Conservation (phyloP, 1,140 invertebrate species). For the Drosophila pruinosa region DNA sequence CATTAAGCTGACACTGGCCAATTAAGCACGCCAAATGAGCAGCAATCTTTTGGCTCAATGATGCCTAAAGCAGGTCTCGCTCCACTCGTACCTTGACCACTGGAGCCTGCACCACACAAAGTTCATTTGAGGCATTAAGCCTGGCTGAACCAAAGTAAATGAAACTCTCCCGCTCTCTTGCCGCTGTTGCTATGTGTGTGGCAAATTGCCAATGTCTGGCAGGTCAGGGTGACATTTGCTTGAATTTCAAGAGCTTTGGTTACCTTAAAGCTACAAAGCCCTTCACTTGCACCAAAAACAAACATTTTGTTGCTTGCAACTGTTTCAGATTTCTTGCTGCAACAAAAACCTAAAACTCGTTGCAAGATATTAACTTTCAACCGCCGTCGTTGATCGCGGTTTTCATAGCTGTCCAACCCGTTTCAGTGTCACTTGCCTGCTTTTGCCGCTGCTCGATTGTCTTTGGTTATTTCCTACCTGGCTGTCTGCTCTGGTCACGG, state of each 20-base stretch:
- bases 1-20: slow-evolving; percentile 79
- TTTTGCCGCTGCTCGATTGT: not conserved
- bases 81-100: slow-evolving; percentile 45
- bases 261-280: slow-evolving; percentile 31
- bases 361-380: slow-evolving; percentile 68
- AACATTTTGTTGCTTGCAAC: not conserved
- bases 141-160: slow-evolving; percentile 30
- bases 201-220: not conserved
- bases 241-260: slow-evolving; percentile 22
- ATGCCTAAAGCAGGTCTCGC: slow-evolving; percentile 63
- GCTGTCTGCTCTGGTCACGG: slow-evolving; percentile 54
- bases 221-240: not conserved
- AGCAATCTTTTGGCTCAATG: slow-evolving; percentile 78
- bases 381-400: slow-evolving; percentile 41
- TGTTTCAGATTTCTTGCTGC: slow-evolving; percentile 57
- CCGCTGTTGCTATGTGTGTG: not conserved
- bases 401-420: slow-evolving; percentile 44
- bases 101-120: slow-evolving; percentile 12
- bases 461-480: slow-evolving; percentile 27
- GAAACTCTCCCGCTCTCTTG: not conserved
- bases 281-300: slow-evolving; percentile 56
- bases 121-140: slow-evolving; percentile 40
- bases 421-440: slow-evolving; percentile 44
- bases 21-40: slow-evolving; percentile 76
- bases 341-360: slow-evolving; percentile 29